Percentiles rank a stretch among this genome's conserved stretches.
Conservation (phyloP, 2,888 invertebrate species). For the Sericinus montela region DNA sequence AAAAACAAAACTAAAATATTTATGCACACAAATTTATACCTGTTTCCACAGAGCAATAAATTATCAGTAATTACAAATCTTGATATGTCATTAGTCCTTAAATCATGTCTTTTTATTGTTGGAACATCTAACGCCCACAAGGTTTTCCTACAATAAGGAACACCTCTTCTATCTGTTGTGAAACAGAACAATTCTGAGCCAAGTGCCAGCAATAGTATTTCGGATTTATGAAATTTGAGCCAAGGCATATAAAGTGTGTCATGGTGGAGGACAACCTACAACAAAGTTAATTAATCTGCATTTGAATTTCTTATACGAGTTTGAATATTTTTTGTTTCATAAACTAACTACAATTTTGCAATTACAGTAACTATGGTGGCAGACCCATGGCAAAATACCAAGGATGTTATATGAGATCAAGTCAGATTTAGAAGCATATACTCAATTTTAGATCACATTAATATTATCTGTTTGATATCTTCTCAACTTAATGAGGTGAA, state of each 20-base stretch:
- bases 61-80: slow-evolving; percentile 56
- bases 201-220: slow-evolving; percentile 45
- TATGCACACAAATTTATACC: slow-evolving; percentile 34
- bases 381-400: no score
- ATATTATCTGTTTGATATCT: no score
- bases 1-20: no score
- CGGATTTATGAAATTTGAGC: slow-evolving; percentile 46
- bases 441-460: no score
- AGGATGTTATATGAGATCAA: no score
- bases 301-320: no score
- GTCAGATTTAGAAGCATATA: no score
- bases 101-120: slow-evolving; percentile 46
- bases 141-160: slow-evolving; percentile 33
- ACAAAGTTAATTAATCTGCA: slow-evolving; percentile 20
- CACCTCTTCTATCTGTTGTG: slow-evolving; percentile 38
- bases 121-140: slow-evolving; percentile 56
- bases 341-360: no score
- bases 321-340: no score
- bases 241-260: slow-evolving; percentile 64
- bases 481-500: no score
- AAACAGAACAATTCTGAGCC: slow-evolving; percentile 54
- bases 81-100: slow-evolving; percentile 67
- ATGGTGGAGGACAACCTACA: slow-evolving; percentile 50
- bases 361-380: no score
- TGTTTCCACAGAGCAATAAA: slow-evolving; percentile 61